Evolutionary conservation across 1,140 invertebrate species (phyloP), one percentile per base, ranked within the genome.

Genomic region (Periplaneta americana): DNA sequence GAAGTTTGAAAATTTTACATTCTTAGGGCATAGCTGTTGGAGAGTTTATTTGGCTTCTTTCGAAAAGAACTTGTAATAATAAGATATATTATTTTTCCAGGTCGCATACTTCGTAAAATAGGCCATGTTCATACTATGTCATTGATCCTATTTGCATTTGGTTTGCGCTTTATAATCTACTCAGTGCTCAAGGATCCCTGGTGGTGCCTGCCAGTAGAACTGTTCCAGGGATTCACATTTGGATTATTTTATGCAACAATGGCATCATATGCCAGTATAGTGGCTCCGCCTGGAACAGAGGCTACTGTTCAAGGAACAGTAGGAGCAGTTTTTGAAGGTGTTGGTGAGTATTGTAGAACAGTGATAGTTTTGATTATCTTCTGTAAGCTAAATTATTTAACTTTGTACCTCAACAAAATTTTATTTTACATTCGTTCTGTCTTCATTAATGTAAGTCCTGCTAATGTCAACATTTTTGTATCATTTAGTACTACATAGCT

Each of bases 201-300:
- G 96, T 92, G 91, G 87, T 92, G 95, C 78, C 88, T 98, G 80
- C 93, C 96, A 4, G 92, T 98, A 36, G 97, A 98, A 88, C 86
- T 97, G 80, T 88, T 96, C 11, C 96, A 98, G 88, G 96, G 96
- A 22, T 88, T 97, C 13, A 96, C 96, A 0, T 96, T 96, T 86
- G 96, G 97, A 17, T 90, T 98, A 82, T 96, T 96, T 86, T 98
- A 96, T 89, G 92, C 96, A 0, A 93, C 96, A 13, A 96, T 98
- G 93, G 93, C 96, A 13, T 95, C 95, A 0, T 98, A 97, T 88
- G 96, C 96, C 1, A 96, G 93, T 86, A 92, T 94, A 84, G 92
- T 97, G 3, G 93, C 96, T 9, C 95, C 96, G n/a, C 90, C 93
- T 1, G 96, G 96, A 17, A 95, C 94, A 1, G 94, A 96, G 87